phyloP scores from a whole-genome alignment of 2,888 invertebrate species.

The Escarpia spicata region DNA sequence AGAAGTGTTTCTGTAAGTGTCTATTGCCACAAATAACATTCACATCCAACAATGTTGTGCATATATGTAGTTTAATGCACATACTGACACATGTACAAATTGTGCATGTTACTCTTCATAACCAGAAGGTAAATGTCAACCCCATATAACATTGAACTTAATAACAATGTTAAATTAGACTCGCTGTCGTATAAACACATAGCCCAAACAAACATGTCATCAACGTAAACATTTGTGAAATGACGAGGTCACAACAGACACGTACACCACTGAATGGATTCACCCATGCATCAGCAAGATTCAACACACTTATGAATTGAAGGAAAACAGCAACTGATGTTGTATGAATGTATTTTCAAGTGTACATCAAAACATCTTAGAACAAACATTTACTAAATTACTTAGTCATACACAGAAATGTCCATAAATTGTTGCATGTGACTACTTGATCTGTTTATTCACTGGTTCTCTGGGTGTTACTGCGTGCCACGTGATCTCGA shows the following conservation, averaged over 20 bases:
- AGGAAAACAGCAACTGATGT: neutral
- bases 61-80: no score
- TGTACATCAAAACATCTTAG: neutral
- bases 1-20: no score
- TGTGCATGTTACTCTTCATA: no score
- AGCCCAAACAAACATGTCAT: neutral
- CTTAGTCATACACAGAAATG: neutral
- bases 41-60: no score
- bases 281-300: neutral
- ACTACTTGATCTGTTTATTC: neutral
- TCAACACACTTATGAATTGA: neutral
- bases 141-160: no score
- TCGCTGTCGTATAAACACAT: neutral
- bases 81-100: no score
- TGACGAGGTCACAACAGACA: neutral
- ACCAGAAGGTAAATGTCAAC: no score
- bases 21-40: no score
- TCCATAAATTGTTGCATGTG: neutral
- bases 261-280: neutral
- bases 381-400: neutral
- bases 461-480: neutral
- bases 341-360: neutral
- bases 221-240: neutral
- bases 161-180: neutral
- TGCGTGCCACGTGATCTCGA: no score